Percentiles rank a stretch among this genome's conserved stretches.
Conservation (phyloP, 2,113 vertebrate genomes). For the Uropsilus gracilis region DNA sequence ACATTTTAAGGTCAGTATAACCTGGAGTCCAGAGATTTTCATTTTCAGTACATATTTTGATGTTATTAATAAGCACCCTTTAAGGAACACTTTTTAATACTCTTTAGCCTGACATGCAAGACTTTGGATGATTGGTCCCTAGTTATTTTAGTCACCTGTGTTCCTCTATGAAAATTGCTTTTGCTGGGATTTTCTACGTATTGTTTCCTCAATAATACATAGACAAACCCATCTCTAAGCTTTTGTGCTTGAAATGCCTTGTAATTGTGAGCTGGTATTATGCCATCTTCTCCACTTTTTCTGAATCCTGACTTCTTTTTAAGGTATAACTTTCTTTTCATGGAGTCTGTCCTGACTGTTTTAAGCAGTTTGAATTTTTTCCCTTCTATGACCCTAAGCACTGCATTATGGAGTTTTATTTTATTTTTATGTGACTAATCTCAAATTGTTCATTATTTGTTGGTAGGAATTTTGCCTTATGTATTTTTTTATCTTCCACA, state of each 20-base stretch:
- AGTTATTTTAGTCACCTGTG: background rate
- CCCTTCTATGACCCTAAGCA: background rate
- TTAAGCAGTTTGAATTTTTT: slow-evolving; percentile 34
- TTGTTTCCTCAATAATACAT: background rate
- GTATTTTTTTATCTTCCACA: slow-evolving; percentile 47
- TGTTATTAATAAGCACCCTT: background rate
- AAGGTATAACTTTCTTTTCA: background rate
- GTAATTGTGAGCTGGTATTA: background rate
- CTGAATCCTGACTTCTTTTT: slow-evolving; percentile 8
- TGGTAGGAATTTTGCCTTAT: slow-evolving; percentile 54
- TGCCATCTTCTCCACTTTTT: background rate
- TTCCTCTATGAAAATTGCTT: background rate
- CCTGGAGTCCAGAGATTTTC: background rate
- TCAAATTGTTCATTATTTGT: slow-evolving; percentile 39
- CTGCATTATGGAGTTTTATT: background rate
- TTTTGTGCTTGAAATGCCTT: background rate
- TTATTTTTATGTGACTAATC: slow-evolving; percentile 40
- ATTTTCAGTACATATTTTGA: slow-evolving; percentile 23
- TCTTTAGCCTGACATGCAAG: background rate
- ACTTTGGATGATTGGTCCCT: slow-evolving; percentile 19
- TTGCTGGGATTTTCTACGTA: slow-evolving; percentile 12
- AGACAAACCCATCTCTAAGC: background rate
- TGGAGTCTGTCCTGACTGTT: slow-evolving; percentile 3
- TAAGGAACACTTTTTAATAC: background rate
- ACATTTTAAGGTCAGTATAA: background rate